Conservation (phyloP, 2,888 invertebrate genomes). For the Drosophila heteroneura region DNA sequence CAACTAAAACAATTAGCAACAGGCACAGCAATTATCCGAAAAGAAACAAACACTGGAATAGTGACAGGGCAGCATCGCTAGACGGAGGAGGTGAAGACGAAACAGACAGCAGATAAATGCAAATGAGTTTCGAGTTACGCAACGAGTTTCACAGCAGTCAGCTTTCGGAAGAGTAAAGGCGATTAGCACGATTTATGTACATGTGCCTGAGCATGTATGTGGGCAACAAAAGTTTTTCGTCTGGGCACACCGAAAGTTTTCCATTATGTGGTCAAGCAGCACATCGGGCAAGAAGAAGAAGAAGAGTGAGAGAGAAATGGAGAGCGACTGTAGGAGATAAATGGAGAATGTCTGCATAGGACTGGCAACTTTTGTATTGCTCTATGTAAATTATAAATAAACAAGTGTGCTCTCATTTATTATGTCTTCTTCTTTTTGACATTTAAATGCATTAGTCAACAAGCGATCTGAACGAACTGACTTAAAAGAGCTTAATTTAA, state of each 20-base stretch:
- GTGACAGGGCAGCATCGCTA: neutral
- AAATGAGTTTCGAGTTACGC: slow-evolving; percentile 65
- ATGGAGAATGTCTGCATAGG: slow-evolving; percentile 44
- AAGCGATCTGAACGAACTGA: neutral
- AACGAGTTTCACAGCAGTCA: slow-evolving; percentile 62
- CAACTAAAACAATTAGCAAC: slow-evolving; percentile 78
- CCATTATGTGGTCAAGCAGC: slow-evolving; percentile 55
- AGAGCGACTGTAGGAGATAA: slow-evolving; percentile 37
- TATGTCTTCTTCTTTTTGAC: slow-evolving; percentile 30
- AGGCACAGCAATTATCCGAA: slow-evolving; percentile 73
- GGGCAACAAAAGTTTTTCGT: slow-evolving; percentile 45
- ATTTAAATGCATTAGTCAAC: slow-evolving; percentile 34
- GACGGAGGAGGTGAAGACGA: slow-evolving; percentile 1
- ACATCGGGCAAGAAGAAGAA: slow-evolving; percentile 4
- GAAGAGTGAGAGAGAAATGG: slow-evolving; percentile 3
- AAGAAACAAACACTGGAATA: slow-evolving; percentile 28
- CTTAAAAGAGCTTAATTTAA: neutral
- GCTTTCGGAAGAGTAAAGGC: slow-evolving; percentile 64
- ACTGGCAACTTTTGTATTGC: slow-evolving; percentile 46
- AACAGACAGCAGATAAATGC: slow-evolving; percentile 75
- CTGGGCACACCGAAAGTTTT: slow-evolving; percentile 60
- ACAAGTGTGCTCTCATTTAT: slow-evolving; percentile 67
- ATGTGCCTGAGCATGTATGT: slow-evolving; percentile 24
- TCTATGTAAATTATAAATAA: slow-evolving; percentile 72
- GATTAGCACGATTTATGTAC: slow-evolving; percentile 76